phyloP scores from a whole-genome alignment of 1,140 invertebrate genomes.

The Trypoxylus dichotomus region DNA sequence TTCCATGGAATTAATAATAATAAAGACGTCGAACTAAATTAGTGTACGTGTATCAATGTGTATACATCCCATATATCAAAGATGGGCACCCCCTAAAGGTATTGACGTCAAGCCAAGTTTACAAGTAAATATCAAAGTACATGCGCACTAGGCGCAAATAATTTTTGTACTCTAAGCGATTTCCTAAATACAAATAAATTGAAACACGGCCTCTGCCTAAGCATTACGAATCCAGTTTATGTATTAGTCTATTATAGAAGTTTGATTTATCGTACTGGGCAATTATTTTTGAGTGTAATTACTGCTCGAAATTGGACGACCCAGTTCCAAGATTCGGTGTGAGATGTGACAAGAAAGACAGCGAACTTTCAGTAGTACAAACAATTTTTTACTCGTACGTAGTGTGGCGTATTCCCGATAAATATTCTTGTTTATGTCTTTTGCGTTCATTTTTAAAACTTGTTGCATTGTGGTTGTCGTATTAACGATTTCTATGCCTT shows the following conservation, averaged over 20 bases:
- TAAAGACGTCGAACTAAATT: not conserved
- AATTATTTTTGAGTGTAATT: slow-evolving; percentile 10
- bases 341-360: slow-evolving; percentile 25
- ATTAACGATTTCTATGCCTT: not conserved
- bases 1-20: not conserved
- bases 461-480: not conserved
- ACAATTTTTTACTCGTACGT: slow-evolving; percentile 15
- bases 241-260: not conserved
- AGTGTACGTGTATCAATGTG: not conserved
- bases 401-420: not conserved
- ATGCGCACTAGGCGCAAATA: not conserved
- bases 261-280: not conserved
- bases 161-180: slow-evolving; percentile 7
- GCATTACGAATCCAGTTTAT: not conserved
- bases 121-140: slow-evolving; percentile 28
- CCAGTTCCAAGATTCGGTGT: slow-evolving; percentile 27
- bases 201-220: not conserved
- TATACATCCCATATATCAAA: not conserved
- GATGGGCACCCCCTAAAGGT: slow-evolving; percentile 23
- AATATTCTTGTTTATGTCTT: not conserved
- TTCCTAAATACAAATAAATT: not conserved
- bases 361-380: slow-evolving; percentile 26
- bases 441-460: not conserved
- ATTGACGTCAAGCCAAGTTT: slow-evolving; percentile 27
- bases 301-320: slow-evolving; percentile 4